Percentiles rank a stretch among this genome's conserved stretches.
Evolutionary conservation across 2,888 invertebrate species (phyloP).

Genomic region (Nemapogon koenigi): DNA sequence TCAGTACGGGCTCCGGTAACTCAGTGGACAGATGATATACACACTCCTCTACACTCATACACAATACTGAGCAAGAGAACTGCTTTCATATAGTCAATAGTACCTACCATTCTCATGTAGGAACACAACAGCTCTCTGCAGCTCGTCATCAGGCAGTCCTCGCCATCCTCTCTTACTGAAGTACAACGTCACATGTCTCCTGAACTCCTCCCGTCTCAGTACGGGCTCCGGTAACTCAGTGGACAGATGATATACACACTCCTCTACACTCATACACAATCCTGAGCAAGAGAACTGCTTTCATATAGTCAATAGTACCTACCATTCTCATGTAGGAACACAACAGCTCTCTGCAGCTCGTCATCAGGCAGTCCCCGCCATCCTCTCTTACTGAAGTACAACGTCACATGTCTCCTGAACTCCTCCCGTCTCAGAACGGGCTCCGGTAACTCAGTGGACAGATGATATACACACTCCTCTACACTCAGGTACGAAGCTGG

Average conservation of each 20-base stretch:
- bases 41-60: conserved; percentile 93
- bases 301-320: too few species aligned
- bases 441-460: conserved; percentile 82
- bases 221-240: conserved; percentile 85
- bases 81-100: not conserved
- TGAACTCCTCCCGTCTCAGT: conserved; percentile 80
- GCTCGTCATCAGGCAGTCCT: conserved; percentile 70
- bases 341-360: conserved; percentile 93
- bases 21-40: conserved; percentile 83
- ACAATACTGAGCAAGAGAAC: conserved; percentile 82
- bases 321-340: conserved; percentile 98
- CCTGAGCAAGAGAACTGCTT: too few species aligned
- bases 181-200: conserved; percentile 32
- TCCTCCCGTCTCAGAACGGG: conserved; percentile 86
- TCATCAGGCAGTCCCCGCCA: conserved; percentile 34
- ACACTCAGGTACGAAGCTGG: conserved; percentile 95
- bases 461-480: conserved; percentile 87
- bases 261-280: conserved; percentile 91
- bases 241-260: conserved; percentile 85
- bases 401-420: conserved; percentile 58
- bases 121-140: conserved; percentile 96
- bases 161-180: not conserved
- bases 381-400: not conserved
- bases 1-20: conserved; percentile 81
- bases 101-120: conserved; percentile 90